Base-by-base conservation (phyloP, 2,888 invertebrate species). In the Microctonus brassicae region DNA sequence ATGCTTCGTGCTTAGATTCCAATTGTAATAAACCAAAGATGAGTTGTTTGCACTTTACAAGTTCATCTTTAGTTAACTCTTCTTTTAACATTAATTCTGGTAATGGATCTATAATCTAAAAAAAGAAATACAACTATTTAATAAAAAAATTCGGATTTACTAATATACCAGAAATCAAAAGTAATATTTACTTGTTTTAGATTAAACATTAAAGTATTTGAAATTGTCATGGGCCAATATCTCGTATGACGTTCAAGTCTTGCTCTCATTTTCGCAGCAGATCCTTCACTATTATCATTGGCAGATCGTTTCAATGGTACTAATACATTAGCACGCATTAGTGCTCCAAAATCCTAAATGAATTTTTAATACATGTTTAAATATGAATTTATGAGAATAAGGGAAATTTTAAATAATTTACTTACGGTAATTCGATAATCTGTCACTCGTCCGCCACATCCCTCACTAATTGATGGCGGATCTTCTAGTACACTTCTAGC, bases 401-500 rank as follows among this genome's bases (percentile, higher is more conserved):
- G 11, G 42, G 72, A 71, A 64, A 29, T 29, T 5, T 7, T 3
- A 29, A 5, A 29, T 26, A 7, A 57, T 9, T 1, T 52, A 76
- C 82, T 80, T 79, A 89, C 89, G 13, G 90, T 90, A 73, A 92
- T 91, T 88, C 95, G 91, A 84, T 98, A 98, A 87, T 98, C 98
- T 0, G 97, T 95, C 53, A 98, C 95, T 53, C 97, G 90, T 0
- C 98, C 98, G 0, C 98, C 98, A 42, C 94, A 93, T 0, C 98
- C 98, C 88, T 98, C 98, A 33, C 95, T 96, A 64, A 98, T 95
- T 0, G 97, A 96, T 0, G 98, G 98, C 0, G 97, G 96, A 87
- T 98, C 98, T 86, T 98, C 98, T 67, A 97, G 90, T 3, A 96
- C 94, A 53, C 95, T 94, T 42, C 97, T 90, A 2, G 93, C 91